Base-by-base conservation (phyloP, 2,888 invertebrate genomes). In the Archaeoteleia sp. region DNA sequence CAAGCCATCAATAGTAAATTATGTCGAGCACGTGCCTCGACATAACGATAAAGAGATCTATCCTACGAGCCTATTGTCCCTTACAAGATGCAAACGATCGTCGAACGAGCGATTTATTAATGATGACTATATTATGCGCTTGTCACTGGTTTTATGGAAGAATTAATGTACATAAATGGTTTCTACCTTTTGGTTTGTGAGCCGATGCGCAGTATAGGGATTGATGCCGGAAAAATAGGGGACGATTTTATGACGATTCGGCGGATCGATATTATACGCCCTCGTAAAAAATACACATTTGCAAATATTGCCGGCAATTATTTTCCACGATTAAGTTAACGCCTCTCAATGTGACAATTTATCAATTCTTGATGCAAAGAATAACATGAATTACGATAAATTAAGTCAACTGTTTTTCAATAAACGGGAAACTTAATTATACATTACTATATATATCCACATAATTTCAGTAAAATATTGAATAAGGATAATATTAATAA, bases 1-100 rank as follows among this genome's bases (percentile, higher is more conserved):
- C n/a, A n/a, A 78, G 77, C 77, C 75, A 80, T 83, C 78, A 76
- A 74, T 73, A 76, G 78, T 78, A 78, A 82, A 82, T 80, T 80
- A 82, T 82, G 76, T 73, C 53, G 68, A 73, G 67, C 81, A 82
- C 82, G 81, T 82, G 82, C 35, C 75, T 58, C 54, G 69, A 54
- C 71, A 74, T 74, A 75, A 76, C 73, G 76, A 79, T 79, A 77
- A 77, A 80, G 78, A 80, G 75, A 80, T 80, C 74, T 71, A 77
- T 78, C 74, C 61, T 34, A 17, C 60, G 13, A 45, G 12, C 45
- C 73, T 72, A 74, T 75, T 77, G 77, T 77, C 65, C 73, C 61
- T 29, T 39, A 45, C 60, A 65, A 55, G 51, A 67, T 48, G 60
- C 55, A 54, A 67, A 67, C 54, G 48, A 43, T 48, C 37, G 42